Evolutionary conservation across 1,140 invertebrate genomes (phyloP), one percentile per base, ranked within the genome.

Genomic region (Sweltsa coloradensis): DNA sequence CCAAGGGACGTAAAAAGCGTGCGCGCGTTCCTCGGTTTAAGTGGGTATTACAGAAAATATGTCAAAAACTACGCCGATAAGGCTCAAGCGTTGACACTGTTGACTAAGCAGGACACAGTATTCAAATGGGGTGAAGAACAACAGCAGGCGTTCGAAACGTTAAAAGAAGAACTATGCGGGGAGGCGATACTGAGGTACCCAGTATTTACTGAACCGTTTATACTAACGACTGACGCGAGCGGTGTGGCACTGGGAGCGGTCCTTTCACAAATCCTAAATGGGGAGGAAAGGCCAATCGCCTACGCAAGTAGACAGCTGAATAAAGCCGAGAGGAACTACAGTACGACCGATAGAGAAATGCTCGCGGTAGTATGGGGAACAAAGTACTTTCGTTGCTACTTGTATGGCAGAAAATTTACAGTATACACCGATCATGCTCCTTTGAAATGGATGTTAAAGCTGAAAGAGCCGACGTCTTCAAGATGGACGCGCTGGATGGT

Each of bases 281-380:
- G 51, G 46, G 1, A 48, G 45, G 37, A 54, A 53, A 29, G 19
- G 25, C 63, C 64, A 0, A 59, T 67, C 19, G 55, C 56, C 2
- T 71, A 63, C 50, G 60, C 61, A 0, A 66, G 60, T 34, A 50
- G 64, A 45, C 59, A 55, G 9, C 50, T 72, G 34, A 66, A 61
- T 52, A 51, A 57, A 45, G 55, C 60, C 2, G 64, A 73, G 57
- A 52, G 22, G 39, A 65, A 64, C 51, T 72, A 64, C 54, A n/a
- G n/a, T n/a, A n/a, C n/a, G n/a, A n/a, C n/a, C n/a, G n/a, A n/a
- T n/a, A n/a, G n/a, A n/a, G n/a, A n/a, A n/a, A n/a, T n/a, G n/a
- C n/a, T n/a, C n/a, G n/a, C n/a, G n/a, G n/a, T n/a, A n/a, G n/a
- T n/a, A n/a, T n/a, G n/a, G n/a, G n/a, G n/a, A n/a, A n/a, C n/a